Evolutionary conservation across 2,797 vertebrate genomes (phyloP).

Genomic region (Pseudochaenichthys georgianus): DNA sequence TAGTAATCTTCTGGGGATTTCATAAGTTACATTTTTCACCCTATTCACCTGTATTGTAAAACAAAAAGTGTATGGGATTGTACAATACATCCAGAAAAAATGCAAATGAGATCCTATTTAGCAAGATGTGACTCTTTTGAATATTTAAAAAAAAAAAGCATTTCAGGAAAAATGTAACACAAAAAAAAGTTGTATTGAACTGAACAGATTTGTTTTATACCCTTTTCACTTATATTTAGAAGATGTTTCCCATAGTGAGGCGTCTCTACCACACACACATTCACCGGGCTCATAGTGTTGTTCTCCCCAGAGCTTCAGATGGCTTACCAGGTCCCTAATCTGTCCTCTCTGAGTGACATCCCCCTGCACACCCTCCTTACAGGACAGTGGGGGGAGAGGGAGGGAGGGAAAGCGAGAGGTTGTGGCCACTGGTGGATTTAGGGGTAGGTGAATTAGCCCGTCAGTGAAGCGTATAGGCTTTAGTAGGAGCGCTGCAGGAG

Average conservation of each 20-base stretch:
- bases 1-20: no score
- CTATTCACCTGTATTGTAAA: no score
- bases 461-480: conserved; percentile 27
- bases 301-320: conserved; percentile 61
- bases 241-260: conserved; percentile 23
- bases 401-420: conserved; percentile 37
- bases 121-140: no score
- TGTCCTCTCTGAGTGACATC: conserved; percentile 77
- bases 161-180: no score
- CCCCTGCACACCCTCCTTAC: conserved; percentile 44
- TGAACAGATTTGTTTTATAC: no score
- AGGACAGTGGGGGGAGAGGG: conserved; percentile 32
- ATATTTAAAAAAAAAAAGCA: no score
- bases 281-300: conserved; percentile 16
- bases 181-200: no score
- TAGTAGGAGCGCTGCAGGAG: conserved; percentile 2
- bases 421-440: conserved; percentile 26
- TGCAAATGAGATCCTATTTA: no score
- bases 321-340: conserved; percentile 79
- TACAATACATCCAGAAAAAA: no score
- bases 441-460: conserved; percentile 61
- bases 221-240: background rate
- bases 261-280: conserved; percentile 4
- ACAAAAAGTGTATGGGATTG: no score
- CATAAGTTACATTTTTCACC: no score